phyloP scores from a whole-genome alignment of 2,797 vertebrate genomes.

The Gymnocypris eckloni region DNA sequence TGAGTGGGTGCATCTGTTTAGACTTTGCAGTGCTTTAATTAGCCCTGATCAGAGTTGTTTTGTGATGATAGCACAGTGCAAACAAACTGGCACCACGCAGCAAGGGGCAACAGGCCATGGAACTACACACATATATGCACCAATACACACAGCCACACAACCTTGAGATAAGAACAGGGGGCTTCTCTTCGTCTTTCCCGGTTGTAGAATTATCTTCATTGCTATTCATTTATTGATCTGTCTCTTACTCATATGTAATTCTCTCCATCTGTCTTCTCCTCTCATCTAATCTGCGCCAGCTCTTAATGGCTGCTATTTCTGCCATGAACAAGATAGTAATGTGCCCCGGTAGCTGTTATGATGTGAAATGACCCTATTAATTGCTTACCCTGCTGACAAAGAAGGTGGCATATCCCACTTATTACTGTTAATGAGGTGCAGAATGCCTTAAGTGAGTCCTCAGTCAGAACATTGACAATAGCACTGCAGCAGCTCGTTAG shows the following conservation, averaged over 20 bases:
- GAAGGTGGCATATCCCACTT: conserved; percentile 81
- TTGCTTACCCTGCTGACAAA: conserved; percentile 82
- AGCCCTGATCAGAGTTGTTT: conserved; percentile 88
- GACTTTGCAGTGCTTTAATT: conserved; percentile 85
- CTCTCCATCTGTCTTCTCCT: conserved; percentile 75
- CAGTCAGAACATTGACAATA: conserved; percentile 53
- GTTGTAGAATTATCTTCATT: conserved; percentile 77
- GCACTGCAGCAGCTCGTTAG: conserved; percentile 44
- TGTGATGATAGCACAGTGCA: conserved; percentile 73
- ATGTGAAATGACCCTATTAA: conserved; percentile 85
- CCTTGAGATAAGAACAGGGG: conserved; percentile 53
- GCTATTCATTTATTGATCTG: conserved; percentile 78
- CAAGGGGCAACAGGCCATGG: conserved; percentile 43
- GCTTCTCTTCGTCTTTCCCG: conserved; percentile 72
- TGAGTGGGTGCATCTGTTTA: conserved; percentile 85
- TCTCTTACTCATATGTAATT: conserved; percentile 75
- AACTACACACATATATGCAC: conserved; percentile 43
- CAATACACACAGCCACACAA: conserved; percentile 44
- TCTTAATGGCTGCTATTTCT: conserved; percentile 78
- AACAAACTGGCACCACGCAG: conserved; percentile 67
- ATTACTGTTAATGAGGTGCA: conserved; percentile 83
- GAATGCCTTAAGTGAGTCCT: conserved; percentile 75
- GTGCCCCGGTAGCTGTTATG: conserved; percentile 80
- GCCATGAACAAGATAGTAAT: conserved; percentile 80
- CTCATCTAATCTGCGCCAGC: conserved; percentile 79